A percentile compares a stretch with the other conserved stretches of the same genome.
phyloP scores from a whole-genome alignment of 2,113 vertebrate genomes.

The Corapipo altera region DNA sequence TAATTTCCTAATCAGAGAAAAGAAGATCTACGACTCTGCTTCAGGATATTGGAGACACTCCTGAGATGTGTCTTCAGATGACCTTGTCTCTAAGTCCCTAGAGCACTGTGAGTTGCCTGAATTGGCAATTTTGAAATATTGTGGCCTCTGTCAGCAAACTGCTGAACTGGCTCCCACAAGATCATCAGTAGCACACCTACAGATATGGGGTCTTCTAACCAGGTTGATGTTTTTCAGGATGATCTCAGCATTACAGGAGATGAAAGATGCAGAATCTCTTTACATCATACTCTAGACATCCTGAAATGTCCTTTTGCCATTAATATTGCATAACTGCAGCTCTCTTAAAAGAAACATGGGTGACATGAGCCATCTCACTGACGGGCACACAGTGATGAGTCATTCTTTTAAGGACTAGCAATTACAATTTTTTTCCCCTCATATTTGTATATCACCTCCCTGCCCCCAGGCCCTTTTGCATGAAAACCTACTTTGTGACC shows the following conservation, averaged over 20 bases:
- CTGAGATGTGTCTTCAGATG: not conserved
- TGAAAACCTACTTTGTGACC: not conserved
- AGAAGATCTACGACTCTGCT: not conserved
- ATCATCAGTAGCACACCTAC: not conserved
- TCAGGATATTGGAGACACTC: not conserved
- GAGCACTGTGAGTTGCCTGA: not conserved
- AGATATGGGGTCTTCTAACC: constrained; percentile 6
- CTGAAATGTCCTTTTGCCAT: constrained; percentile 27
- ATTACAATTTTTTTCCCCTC: not conserved
- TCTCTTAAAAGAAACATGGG: constrained; percentile 34
- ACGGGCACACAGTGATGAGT: not conserved
- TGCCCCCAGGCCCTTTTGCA: not conserved
- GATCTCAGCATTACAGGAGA: not conserved
- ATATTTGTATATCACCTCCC: not conserved
- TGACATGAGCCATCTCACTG: not conserved
- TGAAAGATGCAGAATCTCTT: not conserved
- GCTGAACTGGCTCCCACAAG: not conserved
- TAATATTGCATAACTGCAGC: constrained; percentile 7
- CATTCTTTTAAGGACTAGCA: not conserved
- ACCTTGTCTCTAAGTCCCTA: not conserved
- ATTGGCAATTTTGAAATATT: not conserved
- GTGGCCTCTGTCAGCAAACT: constrained; percentile 31
- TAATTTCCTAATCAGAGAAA: not conserved
- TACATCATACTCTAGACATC: not conserved
- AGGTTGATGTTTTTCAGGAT: constrained; percentile 20